A percentile compares a stretch with the other conserved stretches of the same genome.
phyloP scores from a whole-genome alignment of 1,140 invertebrate genomes.

The Aphis craccivora region DNA sequence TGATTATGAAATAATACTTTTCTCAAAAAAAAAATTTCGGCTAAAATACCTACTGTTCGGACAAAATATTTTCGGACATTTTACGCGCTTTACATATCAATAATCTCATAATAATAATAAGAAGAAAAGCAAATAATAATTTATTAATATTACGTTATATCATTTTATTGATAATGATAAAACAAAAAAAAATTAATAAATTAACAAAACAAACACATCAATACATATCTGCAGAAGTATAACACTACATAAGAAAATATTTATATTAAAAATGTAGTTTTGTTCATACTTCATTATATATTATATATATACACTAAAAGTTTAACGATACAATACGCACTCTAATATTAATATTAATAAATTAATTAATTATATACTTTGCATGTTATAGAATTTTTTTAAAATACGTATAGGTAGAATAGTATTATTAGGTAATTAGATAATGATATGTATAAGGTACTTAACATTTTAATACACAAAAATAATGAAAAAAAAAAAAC shows the following conservation, averaged over 20 bases:
- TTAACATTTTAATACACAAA: not conserved
- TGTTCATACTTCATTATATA: not conserved
- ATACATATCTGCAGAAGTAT: not conserved
- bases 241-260: conserved; percentile 17
- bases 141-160: conserved; percentile 6
- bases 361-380: not conserved
- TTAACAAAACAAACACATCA: conserved; percentile 32
- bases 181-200: conserved; percentile 7
- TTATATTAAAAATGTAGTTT: not conserved
- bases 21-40: too few species aligned
- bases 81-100: too few species aligned
- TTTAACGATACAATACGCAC: not conserved
- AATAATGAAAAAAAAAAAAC: not conserved
- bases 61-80: too few species aligned
- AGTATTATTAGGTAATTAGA: not conserved
- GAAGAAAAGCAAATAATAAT: not conserved
- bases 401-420: not conserved
- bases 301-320: not conserved
- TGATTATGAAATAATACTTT: too few species aligned
- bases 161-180: not conserved
- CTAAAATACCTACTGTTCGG: too few species aligned
- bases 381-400: not conserved
- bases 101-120: not conserved
- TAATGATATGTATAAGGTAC: not conserved
- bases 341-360: conserved; percentile 14